These are phyloP conservation scores for Rachycentron canadum DNA, from an alignment of 2,797 vertebrate genomes.

Conservation along the genomic window DNA sequence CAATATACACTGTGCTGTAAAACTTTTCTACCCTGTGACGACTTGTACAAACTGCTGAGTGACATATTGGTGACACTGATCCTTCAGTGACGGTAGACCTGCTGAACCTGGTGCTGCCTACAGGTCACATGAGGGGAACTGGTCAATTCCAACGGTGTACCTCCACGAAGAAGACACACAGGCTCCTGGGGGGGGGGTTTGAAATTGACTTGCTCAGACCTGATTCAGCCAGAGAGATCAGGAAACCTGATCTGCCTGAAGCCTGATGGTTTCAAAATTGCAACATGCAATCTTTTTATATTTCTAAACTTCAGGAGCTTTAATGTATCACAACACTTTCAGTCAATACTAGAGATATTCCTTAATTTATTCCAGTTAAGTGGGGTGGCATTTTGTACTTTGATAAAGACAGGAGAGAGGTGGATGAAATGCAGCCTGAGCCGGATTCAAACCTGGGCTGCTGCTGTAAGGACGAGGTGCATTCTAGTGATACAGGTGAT, in stretches of 20 bases:
- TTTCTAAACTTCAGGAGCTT: not conserved
- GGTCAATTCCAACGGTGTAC: not conserved
- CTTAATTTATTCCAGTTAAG: no score
- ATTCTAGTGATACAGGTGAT: no score
- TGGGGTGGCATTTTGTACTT: no score
- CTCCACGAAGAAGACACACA: not conserved
- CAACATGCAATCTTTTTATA: not conserved
- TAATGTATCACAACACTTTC: not conserved
- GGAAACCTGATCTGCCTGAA: not conserved
- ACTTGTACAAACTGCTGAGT: not conserved
- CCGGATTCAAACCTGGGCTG: no score
- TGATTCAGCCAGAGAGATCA: not conserved
- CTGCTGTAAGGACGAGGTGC: no score
- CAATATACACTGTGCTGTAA: not conserved
- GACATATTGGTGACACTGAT: conserved; percentile 17
- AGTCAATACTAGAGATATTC: not conserved
- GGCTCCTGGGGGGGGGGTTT: not conserved
- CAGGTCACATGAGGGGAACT: not conserved
- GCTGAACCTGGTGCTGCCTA: not conserved
- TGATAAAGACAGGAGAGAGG: no score
- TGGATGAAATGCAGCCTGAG: no score
- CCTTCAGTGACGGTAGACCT: not conserved
- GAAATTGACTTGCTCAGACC: not conserved
- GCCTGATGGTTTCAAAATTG: not conserved
- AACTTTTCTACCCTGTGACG: conserved; percentile 6